phyloP scores from a whole-genome alignment of 2,113 vertebrate species.

The Hydrolagus affinis region DNA sequence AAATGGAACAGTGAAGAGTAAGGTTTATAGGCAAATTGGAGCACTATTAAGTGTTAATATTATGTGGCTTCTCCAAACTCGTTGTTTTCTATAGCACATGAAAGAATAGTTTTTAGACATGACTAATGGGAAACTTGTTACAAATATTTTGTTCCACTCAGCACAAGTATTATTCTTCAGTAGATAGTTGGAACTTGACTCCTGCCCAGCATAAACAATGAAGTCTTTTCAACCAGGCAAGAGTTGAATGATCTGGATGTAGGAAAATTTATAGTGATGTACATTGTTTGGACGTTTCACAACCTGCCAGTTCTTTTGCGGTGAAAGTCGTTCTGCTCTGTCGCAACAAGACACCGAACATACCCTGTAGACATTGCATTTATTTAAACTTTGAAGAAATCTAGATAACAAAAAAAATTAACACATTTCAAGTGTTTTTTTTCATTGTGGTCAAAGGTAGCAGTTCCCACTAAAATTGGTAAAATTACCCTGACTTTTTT shows the following conservation, averaged over 20 bases:
- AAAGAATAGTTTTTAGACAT: too few species aligned
- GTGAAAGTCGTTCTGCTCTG: neutral
- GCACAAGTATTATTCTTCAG: neutral
- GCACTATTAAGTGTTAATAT: too few species aligned
- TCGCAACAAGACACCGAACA: neutral
- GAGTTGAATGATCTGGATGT: neutral
- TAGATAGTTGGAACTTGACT: neutral
- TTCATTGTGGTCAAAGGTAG: neutral
- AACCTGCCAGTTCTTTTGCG: neutral
- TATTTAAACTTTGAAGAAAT: neutral
- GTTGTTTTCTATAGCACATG: too few species aligned
- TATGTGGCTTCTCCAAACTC: too few species aligned
- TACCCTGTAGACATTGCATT: neutral
- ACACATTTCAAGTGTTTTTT: neutral
- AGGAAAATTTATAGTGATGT: neutral
- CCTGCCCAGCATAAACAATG: neutral
- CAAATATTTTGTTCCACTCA: too few species aligned
- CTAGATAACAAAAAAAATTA: neutral
- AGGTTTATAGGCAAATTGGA: too few species aligned
- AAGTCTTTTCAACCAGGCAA: neutral
- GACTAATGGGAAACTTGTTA: too few species aligned
- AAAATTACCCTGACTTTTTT: neutral
- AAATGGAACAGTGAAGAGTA: too few species aligned
- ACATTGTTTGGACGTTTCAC: neutral
- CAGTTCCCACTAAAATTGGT: neutral